Evolutionary conservation across 1,140 invertebrate genomes (phyloP), one percentile per base, ranked within the genome.

Genomic region (Thereuonema tuberculata): DNA sequence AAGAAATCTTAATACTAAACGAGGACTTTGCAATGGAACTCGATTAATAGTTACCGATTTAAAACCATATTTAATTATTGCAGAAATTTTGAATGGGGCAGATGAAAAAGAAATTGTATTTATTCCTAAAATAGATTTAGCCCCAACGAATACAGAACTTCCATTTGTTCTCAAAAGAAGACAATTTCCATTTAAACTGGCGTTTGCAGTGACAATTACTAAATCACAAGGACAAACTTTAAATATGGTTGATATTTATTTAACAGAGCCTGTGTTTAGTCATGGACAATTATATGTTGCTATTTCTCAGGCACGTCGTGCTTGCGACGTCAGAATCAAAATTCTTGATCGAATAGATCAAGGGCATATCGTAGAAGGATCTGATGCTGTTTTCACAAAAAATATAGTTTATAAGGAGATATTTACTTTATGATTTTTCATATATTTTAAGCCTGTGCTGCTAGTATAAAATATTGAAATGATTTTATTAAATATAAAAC

Each of bases 121-220:
- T 24, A 56, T 65, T 48, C 64, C 63, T n/a, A 37, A 58, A 50
- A 64, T 65, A 21, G 43, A 25, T 29, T 47, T 65, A 21, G 37
- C 53, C 15, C 55, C 63, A 21, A n/a, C 58, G 3, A 58, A 65
- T 37, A 58, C 47, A 23, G 31, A 58, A 43, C 14, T 21, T 1
- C 67, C 66, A 15, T 67, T 71, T 23, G 20, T 14, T 37, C 43
- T 79, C 61, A 73, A 73, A 67, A 50, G 60, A 46, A 15, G 31
- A 20, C 63, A 65, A 37, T 65, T 65, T 58, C 64, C 62, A 43
- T 12, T 65, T 1, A 43, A 24, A 50, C 21, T 61, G 20, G 47
- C 29, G 14, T 65, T 63, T 56, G 48, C 43, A 14, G 59, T 65
- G 37, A 64, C 56, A 15, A 66, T 65, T 28, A 65, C 60, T 59